These are phyloP conservation scores for Amphibalanus amphitrite DNA, from an alignment of 1,140 invertebrate species.

Conservation along the genomic window DNA sequence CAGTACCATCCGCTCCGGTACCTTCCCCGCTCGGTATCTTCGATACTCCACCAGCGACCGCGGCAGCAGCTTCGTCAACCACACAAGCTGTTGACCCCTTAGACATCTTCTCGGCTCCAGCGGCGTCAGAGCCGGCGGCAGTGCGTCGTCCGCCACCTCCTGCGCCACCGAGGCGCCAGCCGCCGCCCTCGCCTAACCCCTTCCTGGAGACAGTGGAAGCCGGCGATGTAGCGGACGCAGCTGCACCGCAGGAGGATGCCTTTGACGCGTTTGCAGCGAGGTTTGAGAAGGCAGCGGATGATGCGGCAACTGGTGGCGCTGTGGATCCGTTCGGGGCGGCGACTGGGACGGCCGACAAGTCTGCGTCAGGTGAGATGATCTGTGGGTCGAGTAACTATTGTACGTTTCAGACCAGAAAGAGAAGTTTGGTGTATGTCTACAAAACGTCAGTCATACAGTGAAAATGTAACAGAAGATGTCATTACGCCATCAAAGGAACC, in stretches of 20 bases:
- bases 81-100: neutral
- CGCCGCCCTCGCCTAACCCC: neutral
- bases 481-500: too few species aligned
- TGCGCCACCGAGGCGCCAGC: slow-evolving; percentile 7
- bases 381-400: too few species aligned
- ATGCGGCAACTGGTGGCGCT: slow-evolving; percentile 19
- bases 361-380: slow-evolving; percentile 18
- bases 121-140: slow-evolving; percentile 22
- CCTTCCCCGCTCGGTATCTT: neutral
- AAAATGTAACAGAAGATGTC: too few species aligned
- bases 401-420: too few species aligned
- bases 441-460: too few species aligned
- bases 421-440: too few species aligned
- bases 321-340: slow-evolving; percentile 25
- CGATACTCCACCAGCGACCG: neutral
- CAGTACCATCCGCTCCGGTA: neutral
- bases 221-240: slow-evolving; percentile 6
- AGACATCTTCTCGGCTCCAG: slow-evolving; percentile 20
- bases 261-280: slow-evolving; percentile 73
- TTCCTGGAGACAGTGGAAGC: neutral
- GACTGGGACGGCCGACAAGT: slow-evolving; percentile 33
- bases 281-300: slow-evolving; percentile 54
- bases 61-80: too few species aligned
- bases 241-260: slow-evolving; percentile 31
- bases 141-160: slow-evolving; percentile 6